Evolutionary conservation across 2,888 invertebrate species (phyloP), one percentile per base, ranked within the genome.

Genomic region (Iselma pallidipennis): DNA sequence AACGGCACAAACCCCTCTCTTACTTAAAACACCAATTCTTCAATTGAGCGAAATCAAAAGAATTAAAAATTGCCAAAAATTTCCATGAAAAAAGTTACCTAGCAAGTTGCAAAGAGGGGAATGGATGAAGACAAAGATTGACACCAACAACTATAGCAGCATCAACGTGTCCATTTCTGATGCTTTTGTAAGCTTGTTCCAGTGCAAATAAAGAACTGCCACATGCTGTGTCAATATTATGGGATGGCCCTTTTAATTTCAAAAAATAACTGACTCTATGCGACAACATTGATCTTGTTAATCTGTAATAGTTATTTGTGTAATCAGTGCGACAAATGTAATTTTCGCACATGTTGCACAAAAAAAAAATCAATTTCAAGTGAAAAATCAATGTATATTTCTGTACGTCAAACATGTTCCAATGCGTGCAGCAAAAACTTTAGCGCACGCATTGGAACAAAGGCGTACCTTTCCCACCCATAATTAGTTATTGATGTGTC

Each of bases 191-290:
- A n/a, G 91, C 92, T 66, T 90, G 89, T 73, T 95, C 92, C 63
- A 96, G 68, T 0, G 95, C 95, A 71, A 92, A 88, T 69, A 95
- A 85, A 14, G 94, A 92, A 53, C 95, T 95, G 9, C 94, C 94
- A 79, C 96, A 96, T 0, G 96, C 96, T 0, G 95, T 94, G 81
- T 96, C 96, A n/a, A 95, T 85, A 1, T 92, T 86, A 82, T 89
- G 94, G 12, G 94, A 94, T 0, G 96, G 95, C 0, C 96, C 94
- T 69, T 89, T 90, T n/a, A 92, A 85, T 14, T 94, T 95, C 64
- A 96, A 85, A 82, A 90, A 89, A 80, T 91, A 95, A 0, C 94
- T 94, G 68, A 95, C 87, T 55, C 95, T 87, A 82, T 95, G 95
- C 21, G 95, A 91, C 78, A 95, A 87, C 94, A 96, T 95, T 12